Evolutionary conservation across 2,113 vertebrate species (phyloP).

Genomic region (Plestiodon gilberti): DNA sequence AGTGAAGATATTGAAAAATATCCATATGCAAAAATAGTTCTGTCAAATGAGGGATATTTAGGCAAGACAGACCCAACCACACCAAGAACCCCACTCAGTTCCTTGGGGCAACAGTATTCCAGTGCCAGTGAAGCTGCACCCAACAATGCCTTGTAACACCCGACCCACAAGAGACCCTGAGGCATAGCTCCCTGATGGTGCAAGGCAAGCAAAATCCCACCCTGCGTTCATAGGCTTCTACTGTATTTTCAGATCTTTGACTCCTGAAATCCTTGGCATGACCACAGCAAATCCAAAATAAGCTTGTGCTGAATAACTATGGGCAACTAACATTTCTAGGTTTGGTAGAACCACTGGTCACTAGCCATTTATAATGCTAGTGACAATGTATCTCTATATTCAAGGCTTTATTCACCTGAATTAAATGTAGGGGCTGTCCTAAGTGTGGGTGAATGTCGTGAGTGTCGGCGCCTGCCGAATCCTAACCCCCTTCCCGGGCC

Average conservation of each 20-base stretch:
- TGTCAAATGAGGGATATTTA: conserved; percentile 11
- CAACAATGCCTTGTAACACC: neutral
- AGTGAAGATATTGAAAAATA: conserved; percentile 51
- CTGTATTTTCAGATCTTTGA: neutral
- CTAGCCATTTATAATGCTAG: neutral
- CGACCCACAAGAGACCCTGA: neutral
- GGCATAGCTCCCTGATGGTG: neutral
- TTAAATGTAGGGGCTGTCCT: neutral
- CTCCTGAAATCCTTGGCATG: neutral
- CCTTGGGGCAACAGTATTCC: neutral
- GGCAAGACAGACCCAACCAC: neutral
- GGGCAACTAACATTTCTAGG: neutral
- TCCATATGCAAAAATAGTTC: conserved; percentile 28
- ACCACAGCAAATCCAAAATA: neutral
- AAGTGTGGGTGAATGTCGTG: neutral
- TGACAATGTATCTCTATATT: neutral
- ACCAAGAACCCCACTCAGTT: too few relatives aligned
- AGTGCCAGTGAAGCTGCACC: too few relatives aligned
- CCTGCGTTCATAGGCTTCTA: neutral
- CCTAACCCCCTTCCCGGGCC: too few relatives aligned
- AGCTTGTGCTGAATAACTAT: neutral
- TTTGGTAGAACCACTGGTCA: neutral
- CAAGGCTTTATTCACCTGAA: neutral
- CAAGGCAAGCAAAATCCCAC: neutral
- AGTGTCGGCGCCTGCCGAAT: too few relatives aligned